A percentile compares a stretch with the other conserved stretches of the same genome.
Evolutionary conservation across 2,888 invertebrate genomes (phyloP).

Genomic region (Deladenus siricidicola): DNA sequence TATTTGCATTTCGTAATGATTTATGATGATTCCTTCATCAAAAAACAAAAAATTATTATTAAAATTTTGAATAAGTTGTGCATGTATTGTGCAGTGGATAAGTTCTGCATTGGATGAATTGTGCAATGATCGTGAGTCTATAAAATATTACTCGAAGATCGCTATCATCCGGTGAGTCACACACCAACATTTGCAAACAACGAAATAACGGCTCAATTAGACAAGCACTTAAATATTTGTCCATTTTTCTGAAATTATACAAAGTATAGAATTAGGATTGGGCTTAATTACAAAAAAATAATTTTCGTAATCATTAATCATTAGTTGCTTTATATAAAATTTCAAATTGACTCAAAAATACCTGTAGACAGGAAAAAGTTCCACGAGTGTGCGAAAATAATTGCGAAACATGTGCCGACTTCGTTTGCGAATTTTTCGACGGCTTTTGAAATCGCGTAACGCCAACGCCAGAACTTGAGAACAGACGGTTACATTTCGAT

Average conservation of each 20-base stretch:
- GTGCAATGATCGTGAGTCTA: too few relatives aligned
- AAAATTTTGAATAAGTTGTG: too few relatives aligned
- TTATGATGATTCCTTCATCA: too few relatives aligned
- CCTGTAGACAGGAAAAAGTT: slow-evolving; percentile 32
- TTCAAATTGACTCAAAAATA: too few relatives aligned
- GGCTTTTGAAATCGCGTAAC: slow-evolving; percentile 28
- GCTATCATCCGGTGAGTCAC: slow-evolving; percentile 29
- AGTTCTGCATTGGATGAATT: too few relatives aligned
- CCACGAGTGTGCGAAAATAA: slow-evolving; percentile 30
- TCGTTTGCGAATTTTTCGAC: slow-evolving; percentile 21
- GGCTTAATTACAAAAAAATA: not conserved
- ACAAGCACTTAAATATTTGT: slow-evolving; percentile 26
- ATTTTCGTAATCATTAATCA: too few relatives aligned
- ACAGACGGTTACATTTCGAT: slow-evolving; percentile 22
- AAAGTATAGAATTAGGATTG: not conserved
- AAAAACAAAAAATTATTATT: too few relatives aligned
- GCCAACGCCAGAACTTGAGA: slow-evolving; percentile 24
- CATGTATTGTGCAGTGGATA: too few relatives aligned
- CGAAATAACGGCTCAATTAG: slow-evolving; percentile 29
- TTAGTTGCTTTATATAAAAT: too few relatives aligned
- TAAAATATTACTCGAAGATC: slow-evolving; percentile 26
- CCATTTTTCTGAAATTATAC: slow-evolving; percentile 25
- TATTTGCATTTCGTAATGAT: too few relatives aligned
- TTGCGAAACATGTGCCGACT: slow-evolving; percentile 30
- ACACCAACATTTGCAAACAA: slow-evolving; percentile 26